Evolutionary conservation across 1,140 invertebrate species (phyloP), one percentile per base, ranked within the genome.

Genomic region (Cepaea nemoralis): DNA sequence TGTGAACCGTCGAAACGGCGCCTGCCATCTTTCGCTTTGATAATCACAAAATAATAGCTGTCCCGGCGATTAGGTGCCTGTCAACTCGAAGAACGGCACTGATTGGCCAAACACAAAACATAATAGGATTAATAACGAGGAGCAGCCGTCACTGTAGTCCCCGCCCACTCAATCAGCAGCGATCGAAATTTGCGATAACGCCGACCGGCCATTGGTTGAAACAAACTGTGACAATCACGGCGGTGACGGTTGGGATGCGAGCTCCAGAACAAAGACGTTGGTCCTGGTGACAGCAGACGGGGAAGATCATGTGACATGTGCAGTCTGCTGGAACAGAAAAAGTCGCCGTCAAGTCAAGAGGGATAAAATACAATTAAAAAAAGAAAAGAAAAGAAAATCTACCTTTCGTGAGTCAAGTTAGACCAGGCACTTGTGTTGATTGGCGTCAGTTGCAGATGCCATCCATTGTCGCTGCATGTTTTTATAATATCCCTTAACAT

Each of bases 111-210:
- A 77, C 42, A 82, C 73, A 70, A 76, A 69, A 70, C 73, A 76
- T 77, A 82, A 82, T 82, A 77, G 80, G 80, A 82, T 82, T 76
- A 82, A 76, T 82, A 63, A 76, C 40, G 63, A 76, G n/a, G 80
- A 77, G 74, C 50, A 69, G 73, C 73, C 59, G 74, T 37, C 63
- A 69, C 14, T n/a, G 42, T 27, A 59, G 42, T 50, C 74, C 55
- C 55, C 80, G 80, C 80, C 80, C 63, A 19, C 45, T 63, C 50
- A 82, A 82, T 82, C 73, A 82, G 55, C 50, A 82, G 42, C 39
- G 80, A 82, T 82, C 80, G 71, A 76, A 76, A 82, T 69, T 10
- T 37, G 40, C 37, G 74, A 45, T 76, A 66, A 67, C 24, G 71
- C 39, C 40, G 73, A 5, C n/a, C 63, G 12, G 73, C 33, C 59